These are phyloP conservation scores for Phlogophora meticulosa DNA, from an alignment of 2,888 invertebrate species.

Conservation along the genomic window DNA sequence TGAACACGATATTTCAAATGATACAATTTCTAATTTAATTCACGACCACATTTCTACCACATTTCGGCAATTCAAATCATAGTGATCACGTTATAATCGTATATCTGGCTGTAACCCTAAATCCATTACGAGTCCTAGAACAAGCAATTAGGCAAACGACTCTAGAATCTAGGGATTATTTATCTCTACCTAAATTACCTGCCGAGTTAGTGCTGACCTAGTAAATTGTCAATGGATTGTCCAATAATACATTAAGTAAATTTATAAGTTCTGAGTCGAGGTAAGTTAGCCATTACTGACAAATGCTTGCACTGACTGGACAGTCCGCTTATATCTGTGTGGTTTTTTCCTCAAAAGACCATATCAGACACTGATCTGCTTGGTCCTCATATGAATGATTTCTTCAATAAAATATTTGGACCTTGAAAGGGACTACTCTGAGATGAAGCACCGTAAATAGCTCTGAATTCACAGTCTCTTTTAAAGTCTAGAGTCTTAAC, in stretches of 20 bases:
- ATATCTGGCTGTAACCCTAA: conserved; percentile 43
- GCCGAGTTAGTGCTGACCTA: background rate
- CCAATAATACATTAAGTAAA: background rate
- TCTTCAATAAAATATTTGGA: too few species aligned
- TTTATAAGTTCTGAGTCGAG: too few species aligned
- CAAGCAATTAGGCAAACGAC: conserved; percentile 42
- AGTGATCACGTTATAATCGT: conserved; percentile 51
- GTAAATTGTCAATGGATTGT: conserved; percentile 15
- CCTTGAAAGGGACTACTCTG: too few species aligned
- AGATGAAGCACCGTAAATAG: too few species aligned
- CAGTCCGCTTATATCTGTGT: too few species aligned
- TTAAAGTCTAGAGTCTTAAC: too few species aligned
- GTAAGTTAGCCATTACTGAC: too few species aligned
- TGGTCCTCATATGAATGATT: too few species aligned
- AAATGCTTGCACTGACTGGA: too few species aligned
- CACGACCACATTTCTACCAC: conserved; percentile 4
- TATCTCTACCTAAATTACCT: conserved; percentile 29
- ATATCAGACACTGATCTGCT: too few species aligned
- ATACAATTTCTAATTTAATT: background rate
- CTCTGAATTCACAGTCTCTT: too few species aligned
- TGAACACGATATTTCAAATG: background rate
- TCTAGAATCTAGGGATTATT: conserved; percentile 38
- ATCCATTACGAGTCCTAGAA: conserved; percentile 36
- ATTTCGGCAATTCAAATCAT: conserved; percentile 22
- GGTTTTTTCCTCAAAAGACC: too few species aligned